phyloP scores from a whole-genome alignment of 1,140 invertebrate species.

The Leptestheria dahalacensis region DNA sequence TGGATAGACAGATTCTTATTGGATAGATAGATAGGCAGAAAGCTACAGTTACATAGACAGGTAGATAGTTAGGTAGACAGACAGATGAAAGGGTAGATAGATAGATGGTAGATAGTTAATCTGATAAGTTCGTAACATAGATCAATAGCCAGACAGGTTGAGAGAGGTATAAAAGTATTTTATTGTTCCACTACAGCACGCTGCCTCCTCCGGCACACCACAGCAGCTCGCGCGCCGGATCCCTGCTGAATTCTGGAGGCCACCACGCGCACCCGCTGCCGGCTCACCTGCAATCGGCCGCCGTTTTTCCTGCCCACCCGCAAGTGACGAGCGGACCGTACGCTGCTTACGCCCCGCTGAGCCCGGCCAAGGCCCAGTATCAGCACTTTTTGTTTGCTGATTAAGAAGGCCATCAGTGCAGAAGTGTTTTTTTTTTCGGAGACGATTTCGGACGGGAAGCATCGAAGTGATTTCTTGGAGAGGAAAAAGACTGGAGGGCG shows the following conservation, averaged over 20 bases:
- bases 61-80: too few relatives aligned
- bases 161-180: slow-evolving; percentile 10
- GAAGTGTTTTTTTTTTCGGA: too few relatives aligned
- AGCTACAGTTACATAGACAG: too few relatives aligned
- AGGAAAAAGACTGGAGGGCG: too few relatives aligned
- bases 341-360: slow-evolving; percentile 36
- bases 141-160: too few relatives aligned
- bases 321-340: slow-evolving; percentile 27
- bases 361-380: slow-evolving; percentile 56
- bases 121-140: too few relatives aligned
- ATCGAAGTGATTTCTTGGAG: too few relatives aligned
- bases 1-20: too few relatives aligned
- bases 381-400: slow-evolving; percentile 59
- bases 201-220: slow-evolving; percentile 72
- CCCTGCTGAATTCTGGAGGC: slow-evolving; percentile 45
- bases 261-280: slow-evolving; percentile 56
- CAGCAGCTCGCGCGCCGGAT: slow-evolving; percentile 49
- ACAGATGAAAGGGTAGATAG: too few relatives aligned
- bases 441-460: too few relatives aligned
- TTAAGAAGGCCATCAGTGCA: slow-evolving; percentile 30
- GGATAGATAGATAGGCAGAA: too few relatives aligned
- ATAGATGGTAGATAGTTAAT: too few relatives aligned
- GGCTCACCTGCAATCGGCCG: slow-evolving; percentile 59
- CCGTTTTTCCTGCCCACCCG: slow-evolving; percentile 45
- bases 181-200: slow-evolving; percentile 43